Evolutionary conservation across 1,140 invertebrate species (phyloP).

Genomic region (Calosoma granatense): DNA sequence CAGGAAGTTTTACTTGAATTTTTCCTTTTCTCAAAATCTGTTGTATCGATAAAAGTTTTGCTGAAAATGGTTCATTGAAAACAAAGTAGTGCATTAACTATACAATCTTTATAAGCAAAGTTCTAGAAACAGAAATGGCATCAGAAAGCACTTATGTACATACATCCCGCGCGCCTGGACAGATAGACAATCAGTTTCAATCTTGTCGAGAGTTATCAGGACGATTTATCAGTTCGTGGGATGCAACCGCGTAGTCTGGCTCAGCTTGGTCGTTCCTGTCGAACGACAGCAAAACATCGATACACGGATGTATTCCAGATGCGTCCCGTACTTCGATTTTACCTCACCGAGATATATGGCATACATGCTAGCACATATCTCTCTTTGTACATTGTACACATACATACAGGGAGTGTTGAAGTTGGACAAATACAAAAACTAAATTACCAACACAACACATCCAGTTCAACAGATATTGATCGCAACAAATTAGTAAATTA

Average conservation of each 20-base stretch:
- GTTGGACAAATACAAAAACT: too few species aligned
- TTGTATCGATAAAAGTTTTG: not conserved
- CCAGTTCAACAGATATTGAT: too few species aligned
- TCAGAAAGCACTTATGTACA: not conserved
- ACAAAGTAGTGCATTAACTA: constrained; percentile 6
- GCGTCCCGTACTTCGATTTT: too few species aligned
- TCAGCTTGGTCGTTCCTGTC: not conserved
- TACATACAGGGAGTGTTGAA: too few species aligned
- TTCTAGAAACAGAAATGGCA: constrained; percentile 1
- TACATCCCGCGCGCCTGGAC: not conserved
- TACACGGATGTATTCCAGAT: not conserved
- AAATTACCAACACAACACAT: too few species aligned
- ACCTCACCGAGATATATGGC: too few species aligned
- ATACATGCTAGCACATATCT: too few species aligned
- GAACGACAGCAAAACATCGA: not conserved
- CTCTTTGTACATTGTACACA: too few species aligned
- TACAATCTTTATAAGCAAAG: constrained; percentile 2
- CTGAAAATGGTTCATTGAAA: not conserved
- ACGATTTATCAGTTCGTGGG: not conserved
- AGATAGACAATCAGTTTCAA: not conserved
- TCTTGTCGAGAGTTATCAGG: not conserved
- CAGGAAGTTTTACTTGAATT: too few species aligned
- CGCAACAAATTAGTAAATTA: too few species aligned
- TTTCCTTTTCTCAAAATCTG: not conserved
- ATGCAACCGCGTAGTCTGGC: not conserved